Evolutionary conservation across 1,140 invertebrate species (phyloP), one percentile per base, ranked within the genome.

Genomic region (Drosophila insularis): DNA sequence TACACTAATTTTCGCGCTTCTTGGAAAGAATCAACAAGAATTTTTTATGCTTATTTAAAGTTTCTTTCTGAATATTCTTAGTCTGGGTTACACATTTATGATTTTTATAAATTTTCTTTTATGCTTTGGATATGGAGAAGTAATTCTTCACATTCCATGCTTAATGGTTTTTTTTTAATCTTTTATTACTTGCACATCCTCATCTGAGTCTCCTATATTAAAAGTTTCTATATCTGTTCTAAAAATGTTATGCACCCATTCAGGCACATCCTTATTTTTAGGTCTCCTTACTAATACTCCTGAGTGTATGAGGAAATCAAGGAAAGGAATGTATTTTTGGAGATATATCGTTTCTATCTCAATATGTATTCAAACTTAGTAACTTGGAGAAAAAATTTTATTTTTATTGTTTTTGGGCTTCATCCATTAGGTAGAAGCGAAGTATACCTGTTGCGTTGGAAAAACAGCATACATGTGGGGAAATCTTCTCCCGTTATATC

Each of bases 1-100:
- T 58, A 27, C 27, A 58, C 56, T 58, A 58, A 58, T 35, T 21
- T 32, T 58, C 31, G 3, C n/a, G 56, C 54, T 17, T 58, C 56
- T 2, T 58, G 35, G 10, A 58, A 35, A 21, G 56, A 35, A 58
- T 58, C 23, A 19, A 58, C 56, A 35, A 58, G 56, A 58, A 58
- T 58, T 58, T 58, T 27, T 17, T 13, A 14, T 58, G 56, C 19
- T 58, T 58, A 35, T 58, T 58, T n/a, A 35, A 2, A 10, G 31
- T 58, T 17, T 19, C n/a, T 14, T n/a, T 58, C 31, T 58, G 56
- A 13, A 58, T 39, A 2, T 39, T 58, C 13, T 19, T 53, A 53
- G 23, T 53, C 46, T 23, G 46, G 2, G 8, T 53, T 10, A 23
- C 46, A 23, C 17, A 53, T 53, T 21, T 53, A 11, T 53, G 17